These are phyloP conservation scores for Heliconius nattereri DNA, from an alignment of 1,140 invertebrate species.

Conservation along the genomic window DNA sequence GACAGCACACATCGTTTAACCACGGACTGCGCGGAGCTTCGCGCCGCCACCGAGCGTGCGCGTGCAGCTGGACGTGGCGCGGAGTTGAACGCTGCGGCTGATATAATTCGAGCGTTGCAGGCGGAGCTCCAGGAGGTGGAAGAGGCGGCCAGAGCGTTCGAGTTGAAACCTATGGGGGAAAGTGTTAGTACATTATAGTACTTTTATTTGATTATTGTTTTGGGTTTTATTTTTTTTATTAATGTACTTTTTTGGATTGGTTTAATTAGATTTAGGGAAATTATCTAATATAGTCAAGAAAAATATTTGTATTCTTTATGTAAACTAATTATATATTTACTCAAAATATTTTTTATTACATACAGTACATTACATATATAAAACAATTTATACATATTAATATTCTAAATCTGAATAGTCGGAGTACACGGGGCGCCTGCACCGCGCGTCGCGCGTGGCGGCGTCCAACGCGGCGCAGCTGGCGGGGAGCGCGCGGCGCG, in stretches of 20 bases:
- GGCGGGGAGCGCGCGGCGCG: slow-evolving; percentile 93
- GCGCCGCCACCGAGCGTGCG: slow-evolving; percentile 88
- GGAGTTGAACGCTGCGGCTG: slow-evolving; percentile 91
- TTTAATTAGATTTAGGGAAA: no score
- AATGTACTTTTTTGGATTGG: neutral
- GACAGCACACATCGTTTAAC: slow-evolving; percentile 89
- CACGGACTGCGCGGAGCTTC: slow-evolving; percentile 88
- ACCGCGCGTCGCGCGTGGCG: slow-evolving; percentile 84
- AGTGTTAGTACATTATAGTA: slow-evolving; percentile 79
- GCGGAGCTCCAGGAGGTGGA: slow-evolving; percentile 92
- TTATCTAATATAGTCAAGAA: no score
- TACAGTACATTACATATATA: no score
- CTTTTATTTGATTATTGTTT: neutral
- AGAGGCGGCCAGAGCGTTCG: slow-evolving; percentile 85
- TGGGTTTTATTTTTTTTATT: neutral
- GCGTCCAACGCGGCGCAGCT: slow-evolving; percentile 89
- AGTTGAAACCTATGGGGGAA: slow-evolving; percentile 91
- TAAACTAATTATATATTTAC: no score
- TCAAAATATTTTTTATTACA: no score
- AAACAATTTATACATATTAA: no score
- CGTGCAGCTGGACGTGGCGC: slow-evolving; percentile 94
- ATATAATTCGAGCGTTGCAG: slow-evolving; percentile 90
- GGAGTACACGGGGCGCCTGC: slow-evolving; percentile 88
- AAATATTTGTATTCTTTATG: no score
- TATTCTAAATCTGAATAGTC: slow-evolving; percentile 65